These are phyloP conservation scores for Formica aserva DNA, from an alignment of 2,888 invertebrate species.

Conservation along the genomic window DNA sequence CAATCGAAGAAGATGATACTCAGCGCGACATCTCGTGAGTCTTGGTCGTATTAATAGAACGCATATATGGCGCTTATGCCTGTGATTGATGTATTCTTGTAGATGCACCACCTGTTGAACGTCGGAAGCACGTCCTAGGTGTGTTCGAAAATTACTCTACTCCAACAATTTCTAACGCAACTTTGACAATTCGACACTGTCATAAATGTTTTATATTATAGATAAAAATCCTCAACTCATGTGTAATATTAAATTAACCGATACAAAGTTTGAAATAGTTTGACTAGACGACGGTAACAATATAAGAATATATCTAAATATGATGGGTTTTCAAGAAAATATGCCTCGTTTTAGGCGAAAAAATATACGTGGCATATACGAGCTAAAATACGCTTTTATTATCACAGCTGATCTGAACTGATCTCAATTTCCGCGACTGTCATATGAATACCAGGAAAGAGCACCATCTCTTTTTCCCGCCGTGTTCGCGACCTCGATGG, in stretches of 20 bases:
- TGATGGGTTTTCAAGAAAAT: neutral
- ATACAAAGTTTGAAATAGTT: neutral
- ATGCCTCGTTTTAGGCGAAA: neutral
- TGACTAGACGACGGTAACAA: neutral
- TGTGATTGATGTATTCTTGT: neutral
- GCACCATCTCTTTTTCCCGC: neutral
- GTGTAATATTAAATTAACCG: no score
- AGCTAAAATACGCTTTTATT: neutral
- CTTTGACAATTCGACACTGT: neutral
- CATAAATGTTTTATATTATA: neutral
- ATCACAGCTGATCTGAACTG: neutral
- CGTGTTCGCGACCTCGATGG: slow-evolving; percentile 9
- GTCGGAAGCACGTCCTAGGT: neutral
- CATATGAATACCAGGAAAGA: neutral
- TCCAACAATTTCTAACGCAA: neutral
- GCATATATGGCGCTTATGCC: neutral
- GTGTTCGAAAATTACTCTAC: neutral
- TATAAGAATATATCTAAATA: neutral
- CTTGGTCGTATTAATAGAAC: neutral
- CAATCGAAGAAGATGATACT: neutral
- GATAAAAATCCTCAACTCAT: neutral
- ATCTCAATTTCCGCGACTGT: neutral
- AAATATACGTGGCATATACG: neutral
- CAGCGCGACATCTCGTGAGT: neutral
- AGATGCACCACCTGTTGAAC: slow-evolving; percentile 3